Base-by-base conservation (phyloP, 1,140 invertebrate species). In the Danaus melanippus region DNA sequence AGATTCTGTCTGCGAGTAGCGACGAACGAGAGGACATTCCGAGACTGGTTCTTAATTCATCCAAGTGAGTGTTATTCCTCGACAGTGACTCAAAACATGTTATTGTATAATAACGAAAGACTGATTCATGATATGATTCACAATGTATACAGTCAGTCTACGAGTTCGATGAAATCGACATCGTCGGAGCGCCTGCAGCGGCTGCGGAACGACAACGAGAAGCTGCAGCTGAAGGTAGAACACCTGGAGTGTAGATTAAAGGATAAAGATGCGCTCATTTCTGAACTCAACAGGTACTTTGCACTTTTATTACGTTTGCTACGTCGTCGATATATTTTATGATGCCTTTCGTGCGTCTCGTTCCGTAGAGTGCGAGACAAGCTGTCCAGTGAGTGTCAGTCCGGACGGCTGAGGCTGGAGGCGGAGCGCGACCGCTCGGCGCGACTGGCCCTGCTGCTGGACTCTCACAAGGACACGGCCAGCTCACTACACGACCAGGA, bases 401-500 rank as follows among this genome's bases (percentile, higher is more conserved):
- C 67, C 10, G 68, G 65, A 48, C 67, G 74, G 46, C 69, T 80
- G 17, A 77, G 77, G 7, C 68, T 66, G 53, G 76, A 81, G 61
- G 74, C 69, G 8, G 79, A 84, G 62, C 69, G 75, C 12, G 84
- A 87, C 67, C 79, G 75, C 64, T 72, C 69, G 4, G 77, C 70
- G 44, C 67, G 82, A 6, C 71, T 86, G 45, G 71, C 79, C 62
- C 69, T 85, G 39, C 58, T 86, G 57, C 67, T 86, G 12, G 77
- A 81, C 55, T 68, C 76, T n/a, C 83, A 87, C 40, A 79, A 80
- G 60, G 74, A 84, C 52, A 76, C 67, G 43, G 68, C 79, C 1
- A 73, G 74, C 12, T 76, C 66, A 12, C 42, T 84, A 21, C 84
- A 86, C 70, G 84, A 89, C 42, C 89, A 91, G 73, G 90, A 92